These are phyloP conservation scores for Acromyrmex charruanus DNA, from an alignment of 1,140 invertebrate species.

Conservation along the genomic window DNA sequence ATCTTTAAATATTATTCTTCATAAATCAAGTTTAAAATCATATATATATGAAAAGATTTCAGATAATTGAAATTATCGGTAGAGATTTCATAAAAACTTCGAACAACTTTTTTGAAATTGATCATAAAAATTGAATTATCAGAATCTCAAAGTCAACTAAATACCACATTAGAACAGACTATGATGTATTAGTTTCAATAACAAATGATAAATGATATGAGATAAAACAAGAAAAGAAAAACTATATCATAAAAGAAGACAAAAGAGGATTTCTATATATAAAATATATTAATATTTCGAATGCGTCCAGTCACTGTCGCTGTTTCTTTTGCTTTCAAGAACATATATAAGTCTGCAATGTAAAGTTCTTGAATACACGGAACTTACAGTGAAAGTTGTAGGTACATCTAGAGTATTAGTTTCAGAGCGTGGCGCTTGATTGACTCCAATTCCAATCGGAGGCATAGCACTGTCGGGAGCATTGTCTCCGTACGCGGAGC, in stretches of 20 bases:
- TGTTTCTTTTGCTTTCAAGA: constrained; percentile 36
- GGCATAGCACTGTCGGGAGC: constrained; percentile 87
- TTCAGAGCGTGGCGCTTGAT: constrained; percentile 85
- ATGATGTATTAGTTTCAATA: not conserved
- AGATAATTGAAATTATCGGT: not conserved
- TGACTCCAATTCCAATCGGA: constrained; percentile 79
- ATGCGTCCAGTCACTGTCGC: not conserved
- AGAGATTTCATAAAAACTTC: constrained; percentile 1
- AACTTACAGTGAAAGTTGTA: constrained; percentile 84
- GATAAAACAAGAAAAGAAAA: not conserved
- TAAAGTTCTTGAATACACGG: constrained; percentile 42
- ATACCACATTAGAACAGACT: not conserved
- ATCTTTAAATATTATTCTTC: not conserved
- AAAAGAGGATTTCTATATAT: not conserved
- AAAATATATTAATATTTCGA: constrained; percentile 1
- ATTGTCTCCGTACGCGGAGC: constrained; percentile 94
- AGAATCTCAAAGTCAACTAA: not conserved
- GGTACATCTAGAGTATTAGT: constrained; percentile 87
- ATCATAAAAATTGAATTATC: not conserved
- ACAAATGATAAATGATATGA: not conserved
- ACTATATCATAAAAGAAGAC: not conserved
- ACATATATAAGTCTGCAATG: constrained; percentile 27
- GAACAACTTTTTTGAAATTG: not conserved
- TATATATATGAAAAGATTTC: not conserved
- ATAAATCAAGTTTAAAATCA: no score